These are phyloP conservation scores for Phycodurus eques DNA, from an alignment of 2,113 vertebrate genomes.

Conservation along the genomic window DNA sequence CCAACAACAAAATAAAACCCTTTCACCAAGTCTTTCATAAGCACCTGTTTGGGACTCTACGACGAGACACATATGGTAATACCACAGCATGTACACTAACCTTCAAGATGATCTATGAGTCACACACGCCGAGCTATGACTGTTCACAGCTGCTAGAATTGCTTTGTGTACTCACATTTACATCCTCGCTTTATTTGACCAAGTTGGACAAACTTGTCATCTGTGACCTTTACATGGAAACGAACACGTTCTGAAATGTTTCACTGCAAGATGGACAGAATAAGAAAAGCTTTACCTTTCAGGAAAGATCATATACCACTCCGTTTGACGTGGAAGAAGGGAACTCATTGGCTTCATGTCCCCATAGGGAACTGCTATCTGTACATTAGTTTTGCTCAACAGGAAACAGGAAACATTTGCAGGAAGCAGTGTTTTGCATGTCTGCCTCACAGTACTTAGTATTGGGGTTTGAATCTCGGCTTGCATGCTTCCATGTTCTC, in stretches of 20 bases:
- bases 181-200: constrained; percentile 2
- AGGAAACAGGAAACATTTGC: no score
- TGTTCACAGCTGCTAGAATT: constrained; percentile 10
- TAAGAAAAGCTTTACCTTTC: neutral
- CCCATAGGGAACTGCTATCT: neutral
- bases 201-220: neutral
- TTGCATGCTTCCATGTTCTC: no score
- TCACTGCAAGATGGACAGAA: neutral
- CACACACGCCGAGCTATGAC: neutral
- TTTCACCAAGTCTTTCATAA: constrained; percentile 24
- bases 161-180: constrained; percentile 10
- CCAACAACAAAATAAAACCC: constrained; percentile 16
- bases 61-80: constrained; percentile 26
- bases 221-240: neutral
- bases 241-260: neutral
- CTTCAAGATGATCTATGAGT: constrained; percentile 35
- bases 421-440: no score
- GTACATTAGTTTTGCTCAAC: no score
- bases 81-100: constrained; percentile 21
- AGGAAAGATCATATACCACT: neutral
- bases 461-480: no score
- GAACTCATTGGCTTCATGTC: neutral
- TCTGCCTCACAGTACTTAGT: no score
- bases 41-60: constrained; percentile 19
- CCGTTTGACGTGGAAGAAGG: neutral